phyloP scores from a whole-genome alignment of 2,797 vertebrate species.

The Hyperoplus immaculatus region DNA sequence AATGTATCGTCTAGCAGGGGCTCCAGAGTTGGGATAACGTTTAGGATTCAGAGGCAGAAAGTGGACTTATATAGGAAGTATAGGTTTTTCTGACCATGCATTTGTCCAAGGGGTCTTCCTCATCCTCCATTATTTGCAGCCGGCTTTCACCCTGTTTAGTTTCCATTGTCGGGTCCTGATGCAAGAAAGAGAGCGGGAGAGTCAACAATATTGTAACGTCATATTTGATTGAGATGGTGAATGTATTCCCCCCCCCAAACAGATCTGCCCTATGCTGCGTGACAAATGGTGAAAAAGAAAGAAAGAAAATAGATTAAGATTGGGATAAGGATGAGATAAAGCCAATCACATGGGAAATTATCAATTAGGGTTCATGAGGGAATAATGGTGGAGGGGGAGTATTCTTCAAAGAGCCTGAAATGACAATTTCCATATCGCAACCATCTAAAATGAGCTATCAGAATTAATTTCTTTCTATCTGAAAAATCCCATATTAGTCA shows the following conservation, averaged over 20 bases:
- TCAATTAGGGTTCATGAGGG: conserved; percentile 39
- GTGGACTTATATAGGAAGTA: not conserved
- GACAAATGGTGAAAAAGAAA: conserved; percentile 50
- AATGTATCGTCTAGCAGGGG: not conserved
- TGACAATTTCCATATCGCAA: conserved; percentile 40
- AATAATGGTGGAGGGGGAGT: conserved; percentile 32
- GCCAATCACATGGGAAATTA: conserved; percentile 32
- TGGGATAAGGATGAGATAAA: conserved; percentile 54
- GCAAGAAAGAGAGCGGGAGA: conserved; percentile 29
- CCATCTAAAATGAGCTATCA: conserved; percentile 49
- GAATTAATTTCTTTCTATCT: conserved; percentile 32
- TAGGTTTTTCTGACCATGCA: conserved; percentile 74
- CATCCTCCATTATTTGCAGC: conserved; percentile 65
- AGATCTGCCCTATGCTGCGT: conserved; percentile 43
- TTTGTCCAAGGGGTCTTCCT: conserved; percentile 73
- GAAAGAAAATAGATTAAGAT: conserved; percentile 56
- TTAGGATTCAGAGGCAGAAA: not conserved
- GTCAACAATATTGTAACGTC: conserved; percentile 27
- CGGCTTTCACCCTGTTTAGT: conserved; percentile 66
- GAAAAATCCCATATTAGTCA: conserved; percentile 26
- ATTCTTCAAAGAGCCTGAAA: conserved; percentile 35
- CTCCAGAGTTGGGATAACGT: not conserved
- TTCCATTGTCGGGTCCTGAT: conserved; percentile 77
- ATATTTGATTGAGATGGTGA: conserved; percentile 44
- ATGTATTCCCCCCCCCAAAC: conserved; percentile 52